A percentile compares a stretch with the other conserved stretches of the same genome.
These are phyloP conservation scores for Brachypodius melanocephalos DNA, from an alignment of 2,113 vertebrate species.

Conservation along the genomic window DNA sequence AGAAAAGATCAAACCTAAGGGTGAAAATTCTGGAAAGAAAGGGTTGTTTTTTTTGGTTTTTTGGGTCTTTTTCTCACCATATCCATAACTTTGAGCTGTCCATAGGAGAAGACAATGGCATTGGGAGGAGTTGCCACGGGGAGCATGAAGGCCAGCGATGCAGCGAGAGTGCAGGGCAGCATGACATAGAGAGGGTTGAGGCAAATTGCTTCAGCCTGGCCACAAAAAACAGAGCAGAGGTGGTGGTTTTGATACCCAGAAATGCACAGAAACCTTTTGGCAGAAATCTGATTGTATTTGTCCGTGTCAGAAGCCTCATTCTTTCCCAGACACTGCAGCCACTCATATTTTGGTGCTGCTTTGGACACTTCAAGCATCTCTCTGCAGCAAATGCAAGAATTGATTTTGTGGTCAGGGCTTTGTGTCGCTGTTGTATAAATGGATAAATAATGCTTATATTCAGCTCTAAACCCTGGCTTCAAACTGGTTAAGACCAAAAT, in stretches of 20 bases:
- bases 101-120: conserved; percentile 90
- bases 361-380: background rate
- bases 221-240: background rate
- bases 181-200: conserved; percentile 90
- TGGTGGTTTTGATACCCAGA: background rate
- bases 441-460: background rate
- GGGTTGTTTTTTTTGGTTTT: background rate
- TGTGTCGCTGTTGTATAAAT: background rate
- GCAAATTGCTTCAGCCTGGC: conserved; percentile 80
- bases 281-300: background rate
- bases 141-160: conserved; percentile 92
- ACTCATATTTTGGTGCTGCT: background rate
- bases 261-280: background rate
- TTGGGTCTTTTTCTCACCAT: conserved; percentile 79
- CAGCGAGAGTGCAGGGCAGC: conserved; percentile 86
- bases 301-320: background rate
- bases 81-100: conserved; percentile 84
- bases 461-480: background rate
- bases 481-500: background rate
- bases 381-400: background rate
- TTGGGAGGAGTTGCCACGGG: conserved; percentile 94
- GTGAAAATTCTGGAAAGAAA: background rate
- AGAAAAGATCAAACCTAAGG: background rate
- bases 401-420: background rate
- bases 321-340: background rate